These are phyloP conservation scores for Labrus mixtus DNA, from an alignment of 2,113 vertebrate genomes.

Conservation along the genomic window DNA sequence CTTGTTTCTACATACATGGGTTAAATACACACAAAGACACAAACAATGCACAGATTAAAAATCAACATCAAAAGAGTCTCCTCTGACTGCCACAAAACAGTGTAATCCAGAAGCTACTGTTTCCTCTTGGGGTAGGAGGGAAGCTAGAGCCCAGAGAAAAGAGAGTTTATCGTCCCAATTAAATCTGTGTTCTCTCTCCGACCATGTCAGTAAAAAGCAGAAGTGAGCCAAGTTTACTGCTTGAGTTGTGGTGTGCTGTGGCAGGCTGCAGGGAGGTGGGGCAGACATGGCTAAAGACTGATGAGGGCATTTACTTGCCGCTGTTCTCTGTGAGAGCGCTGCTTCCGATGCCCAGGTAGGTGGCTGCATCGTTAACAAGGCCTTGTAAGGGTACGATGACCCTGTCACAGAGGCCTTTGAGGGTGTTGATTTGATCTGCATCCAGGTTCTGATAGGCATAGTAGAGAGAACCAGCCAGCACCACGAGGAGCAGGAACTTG, in stretches of 20 bases:
- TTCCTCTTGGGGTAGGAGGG: conserved; percentile 56
- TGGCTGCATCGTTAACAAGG: conserved; percentile 46
- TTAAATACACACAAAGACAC: conserved; percentile 76
- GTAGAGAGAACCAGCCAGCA: conserved; percentile 85
- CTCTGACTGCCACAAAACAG: conserved; percentile 66
- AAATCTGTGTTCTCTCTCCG: conserved; percentile 64
- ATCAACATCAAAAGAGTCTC: conserved; percentile 67
- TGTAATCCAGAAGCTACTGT: conserved; percentile 69
- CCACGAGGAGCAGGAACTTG: conserved; percentile 89
- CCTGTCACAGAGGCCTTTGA: conserved; percentile 70
- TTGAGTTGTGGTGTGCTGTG: conserved; percentile 56
- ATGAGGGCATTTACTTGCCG: conserved; percentile 66
- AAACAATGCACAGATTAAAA: conserved; percentile 76
- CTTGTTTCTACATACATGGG: conserved; percentile 69
- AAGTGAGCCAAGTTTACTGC: conserved; percentile 53
- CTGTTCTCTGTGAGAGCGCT: conserved; percentile 19
- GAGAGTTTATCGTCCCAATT: conserved; percentile 57
- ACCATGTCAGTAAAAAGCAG: conserved; percentile 48
- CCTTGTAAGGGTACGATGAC: conserved; percentile 69
- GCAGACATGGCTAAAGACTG: conserved; percentile 20
- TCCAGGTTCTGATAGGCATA: conserved; percentile 92
- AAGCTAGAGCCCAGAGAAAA: conserved; percentile 41
- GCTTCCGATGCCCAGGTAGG: conserved; percentile 70
- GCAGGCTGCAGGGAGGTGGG: conserved; percentile 52
- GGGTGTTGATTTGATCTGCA: conserved; percentile 86